A percentile compares a stretch with the other conserved stretches of the same genome.
phyloP scores from a whole-genome alignment of 2,888 invertebrate species.

The Onthophagus sagittarius region DNA sequence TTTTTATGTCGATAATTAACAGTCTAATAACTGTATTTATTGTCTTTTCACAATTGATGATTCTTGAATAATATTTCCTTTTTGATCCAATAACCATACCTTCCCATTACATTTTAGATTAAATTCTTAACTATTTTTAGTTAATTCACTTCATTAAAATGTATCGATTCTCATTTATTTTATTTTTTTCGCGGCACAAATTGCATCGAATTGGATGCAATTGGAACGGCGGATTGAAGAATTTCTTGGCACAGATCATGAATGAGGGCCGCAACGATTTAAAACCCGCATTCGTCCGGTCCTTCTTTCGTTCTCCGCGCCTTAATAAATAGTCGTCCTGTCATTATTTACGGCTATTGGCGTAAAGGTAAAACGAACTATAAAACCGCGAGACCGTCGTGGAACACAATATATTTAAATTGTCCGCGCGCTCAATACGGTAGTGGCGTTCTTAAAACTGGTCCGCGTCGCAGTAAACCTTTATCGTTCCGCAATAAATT shows the following conservation, averaged over 20 bases:
- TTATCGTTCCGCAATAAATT: conserved; percentile 9
- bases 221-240: background rate
- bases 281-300: background rate
- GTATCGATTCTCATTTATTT: background rate
- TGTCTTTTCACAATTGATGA: no score
- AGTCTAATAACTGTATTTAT: no score
- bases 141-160: background rate
- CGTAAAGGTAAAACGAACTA: background rate
- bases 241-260: background rate
- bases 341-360: background rate
- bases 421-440: conserved; percentile 6
- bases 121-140: no score
- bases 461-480: conserved; percentile 6
- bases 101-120: no score
- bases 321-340: background rate
- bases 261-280: background rate
- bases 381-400: background rate
- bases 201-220: background rate
- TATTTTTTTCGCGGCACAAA: background rate
- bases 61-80: no score
- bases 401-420: conserved; percentile 10
- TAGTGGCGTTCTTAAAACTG: background rate
- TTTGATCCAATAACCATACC: no score
- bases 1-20: no score
- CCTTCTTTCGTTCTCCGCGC: background rate